Evolutionary conservation across 2,797 vertebrate genomes (phyloP).

Genomic region (Potorous gilbertii): DNA sequence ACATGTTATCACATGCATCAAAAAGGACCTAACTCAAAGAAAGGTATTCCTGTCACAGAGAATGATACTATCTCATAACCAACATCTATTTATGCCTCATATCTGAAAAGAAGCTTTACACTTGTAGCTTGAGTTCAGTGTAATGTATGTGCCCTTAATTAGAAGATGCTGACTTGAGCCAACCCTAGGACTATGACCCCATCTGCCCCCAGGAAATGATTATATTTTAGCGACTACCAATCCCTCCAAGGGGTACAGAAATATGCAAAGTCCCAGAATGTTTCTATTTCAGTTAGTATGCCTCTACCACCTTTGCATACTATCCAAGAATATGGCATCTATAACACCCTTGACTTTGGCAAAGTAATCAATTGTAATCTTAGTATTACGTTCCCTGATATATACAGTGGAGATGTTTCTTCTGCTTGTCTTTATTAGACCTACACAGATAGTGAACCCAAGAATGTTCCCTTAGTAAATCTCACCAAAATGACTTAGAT

Average conservation of each 20-base stretch:
- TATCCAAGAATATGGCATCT: background rate
- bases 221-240: background rate
- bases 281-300: background rate
- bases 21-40: background rate
- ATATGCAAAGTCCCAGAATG: background rate
- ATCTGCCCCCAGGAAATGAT: background rate
- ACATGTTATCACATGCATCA: background rate
- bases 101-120: background rate
- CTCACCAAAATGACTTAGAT: background rate
- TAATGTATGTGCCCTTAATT: background rate
- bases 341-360: background rate
- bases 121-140: background rate
- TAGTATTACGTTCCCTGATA: background rate
- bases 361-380: background rate
- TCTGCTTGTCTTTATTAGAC: too few species aligned
- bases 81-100: background rate
- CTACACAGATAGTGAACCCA: background rate
- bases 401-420: background rate
- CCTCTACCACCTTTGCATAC: background rate
- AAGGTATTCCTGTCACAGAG: background rate
- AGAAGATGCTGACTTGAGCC: background rate
- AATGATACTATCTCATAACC: too few species aligned
- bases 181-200: background rate
- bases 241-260: background rate
- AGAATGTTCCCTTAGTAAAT: background rate